Conservation (phyloP, 2,888 invertebrate genomes). For the Noctua janthe region DNA sequence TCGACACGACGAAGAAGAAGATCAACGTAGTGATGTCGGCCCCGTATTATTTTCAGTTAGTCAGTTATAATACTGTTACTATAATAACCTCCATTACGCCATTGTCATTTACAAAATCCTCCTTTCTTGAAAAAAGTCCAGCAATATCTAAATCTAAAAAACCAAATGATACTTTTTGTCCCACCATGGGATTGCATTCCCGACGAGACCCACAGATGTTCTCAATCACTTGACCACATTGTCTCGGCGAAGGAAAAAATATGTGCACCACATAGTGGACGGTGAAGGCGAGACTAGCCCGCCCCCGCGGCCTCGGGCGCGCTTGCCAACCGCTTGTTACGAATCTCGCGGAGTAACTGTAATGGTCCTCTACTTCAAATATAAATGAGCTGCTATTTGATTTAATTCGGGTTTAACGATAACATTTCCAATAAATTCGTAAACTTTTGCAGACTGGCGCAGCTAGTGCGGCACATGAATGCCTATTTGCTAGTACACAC, state of each 20-base stretch:
- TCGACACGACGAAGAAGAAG: neutral
- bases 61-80: neutral
- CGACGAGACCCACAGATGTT: constrained; percentile 24
- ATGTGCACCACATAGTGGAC: neutral
- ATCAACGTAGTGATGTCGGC: neutral
- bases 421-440: constrained; percentile 32
- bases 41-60: neutral
- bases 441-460: constrained; percentile 18
- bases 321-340: constrained; percentile 11
- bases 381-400: constrained; percentile 37
- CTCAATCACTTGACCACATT: constrained; percentile 33
- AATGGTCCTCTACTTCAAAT: constrained; percentile 37
- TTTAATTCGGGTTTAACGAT: constrained; percentile 34
- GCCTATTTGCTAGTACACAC: neutral
- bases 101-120: neutral
- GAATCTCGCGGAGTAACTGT: constrained; percentile 32
- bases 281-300: neutral
- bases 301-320: neutral
- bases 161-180: constrained; percentile 31
- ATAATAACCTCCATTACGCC: neutral
- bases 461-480: constrained; percentile 2
- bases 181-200: neutral
- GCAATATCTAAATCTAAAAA: constrained; percentile 18
- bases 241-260: constrained; percentile 19
- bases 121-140: neutral